Evolutionary conservation across 2,888 invertebrate genomes (phyloP).

Genomic region (Oxycera nigricornis): DNA sequence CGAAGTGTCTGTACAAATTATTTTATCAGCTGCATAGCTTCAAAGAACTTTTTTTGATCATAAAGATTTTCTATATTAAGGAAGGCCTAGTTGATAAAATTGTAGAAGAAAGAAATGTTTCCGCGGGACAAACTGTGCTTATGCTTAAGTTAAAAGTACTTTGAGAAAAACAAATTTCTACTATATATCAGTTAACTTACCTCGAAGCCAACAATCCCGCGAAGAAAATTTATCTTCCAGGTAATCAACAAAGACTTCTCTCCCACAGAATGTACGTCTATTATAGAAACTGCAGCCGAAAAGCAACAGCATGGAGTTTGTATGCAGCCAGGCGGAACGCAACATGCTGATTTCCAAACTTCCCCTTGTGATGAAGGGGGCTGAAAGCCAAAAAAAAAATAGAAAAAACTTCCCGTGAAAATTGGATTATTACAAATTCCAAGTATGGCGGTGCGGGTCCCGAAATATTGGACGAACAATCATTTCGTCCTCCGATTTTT

Average conservation of each 20-base stretch:
- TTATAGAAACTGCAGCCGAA: neutral
- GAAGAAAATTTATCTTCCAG: neutral
- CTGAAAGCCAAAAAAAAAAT: neutral
- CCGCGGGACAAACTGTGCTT: too few species aligned
- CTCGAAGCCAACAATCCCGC: slow-evolving; percentile 1
- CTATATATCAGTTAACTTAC: neutral
- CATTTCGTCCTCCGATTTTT: neutral
- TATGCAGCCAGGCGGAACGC: neutral
- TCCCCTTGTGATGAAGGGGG: neutral
- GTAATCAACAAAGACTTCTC: slow-evolving; percentile 3
- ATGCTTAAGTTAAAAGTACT: too few species aligned
- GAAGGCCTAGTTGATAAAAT: too few species aligned
- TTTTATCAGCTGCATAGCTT: too few species aligned
- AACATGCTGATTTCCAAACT: neutral
- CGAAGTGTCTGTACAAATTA: too few species aligned
- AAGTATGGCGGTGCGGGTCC: neutral
- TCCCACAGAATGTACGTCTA: neutral
- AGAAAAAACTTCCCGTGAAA: neutral
- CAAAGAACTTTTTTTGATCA: too few species aligned
- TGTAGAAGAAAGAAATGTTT: too few species aligned
- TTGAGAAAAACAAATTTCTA: too few species aligned
- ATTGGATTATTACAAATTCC: neutral
- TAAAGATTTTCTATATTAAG: too few species aligned
- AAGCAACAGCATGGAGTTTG: neutral
- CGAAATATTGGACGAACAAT: neutral